Evolutionary conservation across 2,113 vertebrate species (phyloP).

Genomic region (Bubalus kerabau): DNA sequence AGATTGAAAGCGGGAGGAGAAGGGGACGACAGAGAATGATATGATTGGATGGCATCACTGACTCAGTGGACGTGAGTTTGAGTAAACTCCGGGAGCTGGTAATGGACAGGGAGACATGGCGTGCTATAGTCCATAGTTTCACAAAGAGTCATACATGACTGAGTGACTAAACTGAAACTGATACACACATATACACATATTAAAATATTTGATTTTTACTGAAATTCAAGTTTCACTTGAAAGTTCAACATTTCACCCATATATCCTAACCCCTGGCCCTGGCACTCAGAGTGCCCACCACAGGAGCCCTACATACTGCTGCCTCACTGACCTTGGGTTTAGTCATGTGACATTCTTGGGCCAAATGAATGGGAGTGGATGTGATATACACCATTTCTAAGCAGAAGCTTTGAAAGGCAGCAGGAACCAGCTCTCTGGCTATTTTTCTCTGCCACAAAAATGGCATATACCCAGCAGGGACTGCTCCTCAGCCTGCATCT

Average conservation of each 20-base stretch:
- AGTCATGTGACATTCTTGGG: not conserved
- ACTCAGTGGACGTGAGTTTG: not conserved
- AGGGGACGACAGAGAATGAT: not conserved
- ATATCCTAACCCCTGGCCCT: too few relatives aligned
- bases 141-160: fast-evolving
- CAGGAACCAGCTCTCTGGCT: not conserved
- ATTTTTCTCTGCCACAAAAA: not conserved
- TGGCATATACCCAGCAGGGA: not conserved
- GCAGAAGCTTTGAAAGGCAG: not conserved
- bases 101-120: not conserved
- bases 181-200: not conserved
- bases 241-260: not conserved
- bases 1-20: not conserved
- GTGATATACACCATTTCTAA: not conserved
- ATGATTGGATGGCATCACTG: not conserved
- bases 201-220: not conserved
- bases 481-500: not conserved
- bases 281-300: not conserved
- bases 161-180: not conserved
- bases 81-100: not conserved
- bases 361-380: not conserved
- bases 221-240: not conserved
- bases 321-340: not conserved
- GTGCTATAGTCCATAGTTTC: not conserved
- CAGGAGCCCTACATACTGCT: fast-evolving